Evolutionary conservation across 2,113 vertebrate genomes (phyloP).

Genomic region (Hymenochirus boettgeri): DNA sequence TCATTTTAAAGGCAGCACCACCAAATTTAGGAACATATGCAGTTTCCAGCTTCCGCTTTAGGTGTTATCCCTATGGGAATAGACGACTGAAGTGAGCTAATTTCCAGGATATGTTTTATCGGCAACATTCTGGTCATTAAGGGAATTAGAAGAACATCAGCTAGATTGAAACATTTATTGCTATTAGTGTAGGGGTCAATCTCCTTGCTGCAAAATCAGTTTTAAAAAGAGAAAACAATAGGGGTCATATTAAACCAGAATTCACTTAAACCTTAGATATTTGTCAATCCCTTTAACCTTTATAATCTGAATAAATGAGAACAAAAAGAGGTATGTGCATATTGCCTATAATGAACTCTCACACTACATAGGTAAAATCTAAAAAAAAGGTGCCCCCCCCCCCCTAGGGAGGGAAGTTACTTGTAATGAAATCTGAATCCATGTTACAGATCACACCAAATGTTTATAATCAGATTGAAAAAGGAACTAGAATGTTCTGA

Average conservation of each 20-base stretch:
- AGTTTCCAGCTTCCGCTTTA: constrained; percentile 9
- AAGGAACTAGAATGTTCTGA: too few species aligned
- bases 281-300: too few species aligned
- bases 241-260: background rate
- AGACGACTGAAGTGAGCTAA: background rate
- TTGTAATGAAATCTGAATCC: too few species aligned
- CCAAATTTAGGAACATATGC: constrained; percentile 8
- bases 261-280: background rate
- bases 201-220: background rate
- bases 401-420: too few species aligned
- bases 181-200: constrained; percentile 9
- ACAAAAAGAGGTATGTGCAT: too few species aligned
- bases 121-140: constrained; percentile 8
- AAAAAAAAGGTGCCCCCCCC: too few species aligned
- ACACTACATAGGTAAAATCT: too few species aligned
- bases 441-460: too few species aligned
- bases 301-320: too few species aligned
- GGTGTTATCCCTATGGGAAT: background rate
- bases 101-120: constrained; percentile 10
- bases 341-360: too few species aligned
- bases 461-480: too few species aligned
- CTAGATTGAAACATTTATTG: constrained; percentile 3
- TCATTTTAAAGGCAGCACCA: constrained; percentile 28
- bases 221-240: background rate
- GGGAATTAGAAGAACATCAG: constrained; percentile 10